Evolutionary conservation across 2,113 vertebrate species (phyloP).

Genomic region (Pomatorhinus ruficollis): DNA sequence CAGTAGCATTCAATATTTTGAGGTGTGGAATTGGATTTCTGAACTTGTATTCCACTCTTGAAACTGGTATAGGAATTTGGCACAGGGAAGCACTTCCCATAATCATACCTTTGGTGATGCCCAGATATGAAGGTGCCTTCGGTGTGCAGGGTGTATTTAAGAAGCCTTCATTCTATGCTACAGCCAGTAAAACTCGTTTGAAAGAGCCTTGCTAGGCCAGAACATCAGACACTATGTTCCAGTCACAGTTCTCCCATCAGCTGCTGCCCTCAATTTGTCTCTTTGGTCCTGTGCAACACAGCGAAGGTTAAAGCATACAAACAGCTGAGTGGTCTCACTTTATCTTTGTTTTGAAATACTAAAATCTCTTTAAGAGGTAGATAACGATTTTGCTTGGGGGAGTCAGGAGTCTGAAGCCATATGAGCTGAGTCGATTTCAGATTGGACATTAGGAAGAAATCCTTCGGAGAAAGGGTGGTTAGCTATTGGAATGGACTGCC

Average conservation of each 20-base stretch:
- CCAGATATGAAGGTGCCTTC: rapidly evolving
- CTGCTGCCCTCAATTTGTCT: background rate
- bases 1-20: background rate
- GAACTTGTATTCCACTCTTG: background rate
- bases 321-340: background rate
- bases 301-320: background rate
- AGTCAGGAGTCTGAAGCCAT: background rate
- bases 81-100: background rate
- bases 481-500: background rate
- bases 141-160: background rate
- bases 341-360: background rate
- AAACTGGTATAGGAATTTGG: background rate
- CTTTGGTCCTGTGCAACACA: background rate
- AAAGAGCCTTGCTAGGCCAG: background rate
- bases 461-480: background rate
- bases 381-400: background rate
- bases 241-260: background rate
- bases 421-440: background rate
- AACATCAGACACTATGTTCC: background rate
- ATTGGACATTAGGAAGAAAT: background rate
- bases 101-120: background rate
- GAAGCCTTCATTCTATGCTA: background rate
- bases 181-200: background rate
- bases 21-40: background rate
- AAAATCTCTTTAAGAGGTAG: background rate